Evolutionary conservation across 2,888 invertebrate genomes (phyloP).

Genomic region (Branchellion lobata): DNA sequence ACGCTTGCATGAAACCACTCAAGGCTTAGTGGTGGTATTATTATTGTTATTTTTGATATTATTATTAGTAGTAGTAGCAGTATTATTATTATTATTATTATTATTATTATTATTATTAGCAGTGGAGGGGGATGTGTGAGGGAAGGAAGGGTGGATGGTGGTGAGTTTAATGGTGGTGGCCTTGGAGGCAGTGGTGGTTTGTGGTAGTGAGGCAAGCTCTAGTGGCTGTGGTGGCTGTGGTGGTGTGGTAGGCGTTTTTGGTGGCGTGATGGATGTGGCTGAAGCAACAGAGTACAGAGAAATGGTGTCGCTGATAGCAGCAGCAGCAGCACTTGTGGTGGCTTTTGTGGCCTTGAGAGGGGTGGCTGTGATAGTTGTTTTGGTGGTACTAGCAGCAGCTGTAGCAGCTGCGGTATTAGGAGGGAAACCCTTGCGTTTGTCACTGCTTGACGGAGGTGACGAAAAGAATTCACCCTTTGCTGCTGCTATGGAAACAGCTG

Average conservation of each 20-base stretch:
- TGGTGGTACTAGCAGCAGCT: neutral
- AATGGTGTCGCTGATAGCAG: neutral
- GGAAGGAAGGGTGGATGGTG: neutral
- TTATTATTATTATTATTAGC: no score
- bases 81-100: no score
- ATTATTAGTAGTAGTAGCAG: no score
- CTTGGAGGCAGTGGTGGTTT: neutral
- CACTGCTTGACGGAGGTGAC: neutral
- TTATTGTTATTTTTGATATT: no score
- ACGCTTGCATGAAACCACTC: no score
- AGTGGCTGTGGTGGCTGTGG: neutral
- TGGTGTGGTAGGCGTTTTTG: neutral
- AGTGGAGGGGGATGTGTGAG: neutral
- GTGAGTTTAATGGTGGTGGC: neutral
- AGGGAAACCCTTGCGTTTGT: neutral
- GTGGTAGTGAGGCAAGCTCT: neutral
- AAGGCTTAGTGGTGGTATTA: no score
- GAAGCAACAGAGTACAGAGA: neutral
- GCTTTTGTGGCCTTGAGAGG: neutral
- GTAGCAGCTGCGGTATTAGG: neutral
- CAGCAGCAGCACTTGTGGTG: neutral
- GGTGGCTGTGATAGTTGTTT: neutral
- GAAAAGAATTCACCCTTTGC: conserved; percentile 8
- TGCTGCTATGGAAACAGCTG: neutral
- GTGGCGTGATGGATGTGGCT: neutral